Evolutionary conservation across 1,140 invertebrate genomes (phyloP), one percentile per base, ranked within the genome.

Genomic region (Lepidurus couesii): DNA sequence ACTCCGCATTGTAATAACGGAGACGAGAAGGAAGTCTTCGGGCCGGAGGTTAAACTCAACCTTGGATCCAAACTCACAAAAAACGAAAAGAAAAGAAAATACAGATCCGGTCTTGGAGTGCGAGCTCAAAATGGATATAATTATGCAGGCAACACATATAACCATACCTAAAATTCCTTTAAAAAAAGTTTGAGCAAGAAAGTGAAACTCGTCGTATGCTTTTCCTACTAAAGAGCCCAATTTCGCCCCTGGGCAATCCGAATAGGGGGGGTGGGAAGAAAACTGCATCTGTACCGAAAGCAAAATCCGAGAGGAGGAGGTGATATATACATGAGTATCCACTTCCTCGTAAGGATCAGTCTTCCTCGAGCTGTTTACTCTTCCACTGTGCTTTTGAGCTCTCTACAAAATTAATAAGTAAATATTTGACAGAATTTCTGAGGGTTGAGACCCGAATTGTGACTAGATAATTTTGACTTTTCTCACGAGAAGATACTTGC

Each of bases 221-320:
- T 34, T 65, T 65, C 53, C 53, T 7, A 65, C 21, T 21, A n/a
- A 34, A 13, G 53, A 65, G 53, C n/a, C 53, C 16, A 65, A 65
- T 65, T 65, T 65, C 53, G 6, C 6, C 53, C n/a, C 9, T 5
- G 13, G 53, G 13, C 16, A 65, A 65, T 65, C 21, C 1, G 53
- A 65, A 16, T 65, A n/a, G 16, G 53, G 53, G 45, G 13, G 53
- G 16, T 13, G 53, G 53, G 53, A 65, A 65, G 9, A 65, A 65
- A 65, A 13, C 21, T 65, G 53, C 21, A 16, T 75, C n/a, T 26
- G 47, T 21, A 76, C 34, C 34, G 26, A n/a, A 47, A 42, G 44
- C 75, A 76, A 44, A 26, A 76, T 24, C 75, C 13, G 43, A 21
- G 44, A 76, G 43, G 45, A 76, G 75, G 45, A 44, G 75, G 45